Percentiles rank a stretch among this genome's conserved stretches.
Conservation (phyloP, 2,888 invertebrate species). For the Atrina japonica region DNA sequence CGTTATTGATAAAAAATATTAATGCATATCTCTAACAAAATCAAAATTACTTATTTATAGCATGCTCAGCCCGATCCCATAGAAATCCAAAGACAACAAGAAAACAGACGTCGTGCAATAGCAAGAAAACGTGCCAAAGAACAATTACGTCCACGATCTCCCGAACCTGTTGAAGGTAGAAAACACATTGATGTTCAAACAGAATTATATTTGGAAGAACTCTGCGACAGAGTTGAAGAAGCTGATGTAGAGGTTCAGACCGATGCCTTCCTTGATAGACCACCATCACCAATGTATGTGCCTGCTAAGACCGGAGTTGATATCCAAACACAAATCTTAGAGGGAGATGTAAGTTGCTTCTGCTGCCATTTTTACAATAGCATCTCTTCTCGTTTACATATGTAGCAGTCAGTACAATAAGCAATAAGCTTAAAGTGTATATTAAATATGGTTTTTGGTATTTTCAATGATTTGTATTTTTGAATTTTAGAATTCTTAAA, state of each 20-base stretch:
- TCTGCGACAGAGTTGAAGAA: conserved; percentile 83
- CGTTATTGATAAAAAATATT: too few species aligned
- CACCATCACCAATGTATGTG: conserved; percentile 88
- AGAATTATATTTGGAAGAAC: conserved; percentile 93
- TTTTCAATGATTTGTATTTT: neutral
- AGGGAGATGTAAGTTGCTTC: conserved; percentile 87
- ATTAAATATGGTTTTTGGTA: neutral
- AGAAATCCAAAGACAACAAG: conserved; percentile 82
- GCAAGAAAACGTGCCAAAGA: conserved; percentile 87
- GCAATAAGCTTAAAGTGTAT: neutral
- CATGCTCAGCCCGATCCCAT: conserved; percentile 83
- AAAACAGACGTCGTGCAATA: conserved; percentile 87
- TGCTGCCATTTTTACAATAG: conserved; percentile 3
- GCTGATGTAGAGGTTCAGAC: conserved; percentile 92
- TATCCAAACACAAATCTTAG: conserved; percentile 91
- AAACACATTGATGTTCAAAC: conserved; percentile 94
- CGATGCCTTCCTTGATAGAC: conserved; percentile 91
- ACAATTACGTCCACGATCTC: conserved; percentile 85
- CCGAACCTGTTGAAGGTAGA: conserved; percentile 90
- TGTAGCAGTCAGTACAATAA: too few species aligned
- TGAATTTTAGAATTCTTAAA: neutral
- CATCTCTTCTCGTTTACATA: too few species aligned
- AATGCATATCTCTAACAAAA: too few species aligned
- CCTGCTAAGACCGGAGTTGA: conserved; percentile 91
- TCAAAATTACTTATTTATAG: too few species aligned